Percentiles rank a stretch among this genome's conserved stretches.
phyloP scores from a whole-genome alignment of 2,797 vertebrate species.

The Chelidonichthys spinosus region DNA sequence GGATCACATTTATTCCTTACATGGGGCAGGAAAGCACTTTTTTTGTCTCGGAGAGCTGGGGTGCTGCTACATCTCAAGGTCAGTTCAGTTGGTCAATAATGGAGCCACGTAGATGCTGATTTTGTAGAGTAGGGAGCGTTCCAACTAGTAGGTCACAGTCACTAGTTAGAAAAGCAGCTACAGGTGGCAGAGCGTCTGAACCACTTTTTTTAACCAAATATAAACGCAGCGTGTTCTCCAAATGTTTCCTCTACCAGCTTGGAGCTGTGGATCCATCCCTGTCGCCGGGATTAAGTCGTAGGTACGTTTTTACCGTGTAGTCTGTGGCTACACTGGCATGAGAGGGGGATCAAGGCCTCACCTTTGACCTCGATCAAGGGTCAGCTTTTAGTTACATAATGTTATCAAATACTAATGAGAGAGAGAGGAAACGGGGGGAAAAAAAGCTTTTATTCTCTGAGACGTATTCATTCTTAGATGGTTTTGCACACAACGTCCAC shows the following conservation, averaged over 20 bases:
- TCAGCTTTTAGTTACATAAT: constrained; percentile 48
- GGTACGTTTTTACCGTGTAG: constrained; percentile 39
- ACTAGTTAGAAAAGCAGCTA: constrained; percentile 31
- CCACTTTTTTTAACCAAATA: constrained; percentile 58
- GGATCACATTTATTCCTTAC: constrained; percentile 5
- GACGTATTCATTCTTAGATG: constrained; percentile 59
- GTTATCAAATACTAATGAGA: constrained; percentile 51
- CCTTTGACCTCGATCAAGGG: constrained; percentile 46
- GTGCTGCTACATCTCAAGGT: constrained; percentile 68
- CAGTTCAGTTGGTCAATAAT: constrained; percentile 30
- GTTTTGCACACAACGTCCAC: constrained; percentile 80
- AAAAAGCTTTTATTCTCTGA: constrained; percentile 48
- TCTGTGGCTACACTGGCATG: constrained; percentile 46
- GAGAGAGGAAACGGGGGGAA: constrained; percentile 51
- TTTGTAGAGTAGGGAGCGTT: constrained; percentile 34
- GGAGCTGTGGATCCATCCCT: constrained; percentile 24
- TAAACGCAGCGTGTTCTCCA: constrained; percentile 48
- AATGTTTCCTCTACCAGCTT: constrained; percentile 31
- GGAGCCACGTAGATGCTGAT: constrained; percentile 46
- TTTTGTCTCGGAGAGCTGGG: constrained; percentile 25
- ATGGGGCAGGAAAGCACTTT: constrained; percentile 63
- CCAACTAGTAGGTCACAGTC: constrained; percentile 10
- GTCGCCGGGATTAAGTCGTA: constrained; percentile 36
- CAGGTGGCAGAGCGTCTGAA: constrained; percentile 20
- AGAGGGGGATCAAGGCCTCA: constrained; percentile 49